These are phyloP conservation scores for Akabosia matsudoensis DNA, from an alignment of 1,140 invertebrate species.

Conservation along the genomic window DNA sequence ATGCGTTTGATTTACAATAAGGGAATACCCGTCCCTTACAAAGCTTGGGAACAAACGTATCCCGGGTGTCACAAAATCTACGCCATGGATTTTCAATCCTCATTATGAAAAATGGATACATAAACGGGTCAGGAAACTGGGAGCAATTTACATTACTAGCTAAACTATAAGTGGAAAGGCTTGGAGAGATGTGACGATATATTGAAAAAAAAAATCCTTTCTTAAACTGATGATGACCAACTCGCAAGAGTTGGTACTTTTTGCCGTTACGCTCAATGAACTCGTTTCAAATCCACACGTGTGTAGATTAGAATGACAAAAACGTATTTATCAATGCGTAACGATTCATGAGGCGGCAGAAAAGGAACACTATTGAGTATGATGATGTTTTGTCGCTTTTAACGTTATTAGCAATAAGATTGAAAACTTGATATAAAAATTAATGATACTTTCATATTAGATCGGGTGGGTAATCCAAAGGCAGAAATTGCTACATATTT, in stretches of 20 bases:
- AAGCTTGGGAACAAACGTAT: constrained; percentile 1
- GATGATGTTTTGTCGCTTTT: no score
- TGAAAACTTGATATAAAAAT: no score
- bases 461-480: no score
- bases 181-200: neutral
- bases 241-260: neutral
- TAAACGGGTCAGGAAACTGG: no score
- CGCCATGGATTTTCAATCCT: neutral
- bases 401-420: no score
- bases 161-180: no score
- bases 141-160: no score
- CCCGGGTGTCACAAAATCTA: neutral
- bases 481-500: no score
- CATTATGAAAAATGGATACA: no score
- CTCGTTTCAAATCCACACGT: neutral
- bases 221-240: neutral
- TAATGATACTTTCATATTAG: no score
- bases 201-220: neutral
- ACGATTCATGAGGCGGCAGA: no score
- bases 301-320: neutral
- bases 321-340: neutral
- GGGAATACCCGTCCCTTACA: neutral
- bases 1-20: neutral
- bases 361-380: no score
- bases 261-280: neutral